A percentile compares a stretch with the other conserved stretches of the same genome.
phyloP scores from a whole-genome alignment of 2,888 invertebrate species.

The Agrilus biguttatus region DNA sequence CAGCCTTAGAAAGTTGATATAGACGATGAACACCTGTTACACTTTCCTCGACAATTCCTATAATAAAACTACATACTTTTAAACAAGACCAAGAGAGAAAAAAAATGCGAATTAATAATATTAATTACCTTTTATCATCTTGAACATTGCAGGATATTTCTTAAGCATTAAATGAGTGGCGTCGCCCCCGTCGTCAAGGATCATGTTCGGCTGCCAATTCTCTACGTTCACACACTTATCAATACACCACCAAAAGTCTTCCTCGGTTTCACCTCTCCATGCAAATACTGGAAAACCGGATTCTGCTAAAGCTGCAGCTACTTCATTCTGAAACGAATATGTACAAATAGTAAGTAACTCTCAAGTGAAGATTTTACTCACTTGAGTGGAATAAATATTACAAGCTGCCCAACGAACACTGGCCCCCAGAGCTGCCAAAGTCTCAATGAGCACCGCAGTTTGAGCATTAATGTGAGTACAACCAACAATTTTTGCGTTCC shows the following conservation, averaged over 20 bases:
- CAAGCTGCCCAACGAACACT: constrained; percentile 94
- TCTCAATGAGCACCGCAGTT: constrained; percentile 89
- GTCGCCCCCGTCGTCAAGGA: constrained; percentile 93
- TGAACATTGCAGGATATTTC: constrained; percentile 87
- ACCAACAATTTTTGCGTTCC: constrained; percentile 87
- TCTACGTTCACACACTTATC: constrained; percentile 86
- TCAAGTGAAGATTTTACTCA: constrained; percentile 17
- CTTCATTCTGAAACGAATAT: constrained; percentile 62
- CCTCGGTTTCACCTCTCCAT: constrained; percentile 95
- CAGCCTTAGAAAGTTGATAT: constrained; percentile 89
- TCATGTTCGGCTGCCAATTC: constrained; percentile 96
- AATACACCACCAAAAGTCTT: constrained; percentile 99
- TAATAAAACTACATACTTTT: constrained; percentile 7
- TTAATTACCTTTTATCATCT: constrained; percentile 64
- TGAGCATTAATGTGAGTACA: constrained; percentile 98
- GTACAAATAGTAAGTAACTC: not conserved
- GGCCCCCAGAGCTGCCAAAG: constrained; percentile 75
- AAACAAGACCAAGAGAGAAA: constrained; percentile 1
- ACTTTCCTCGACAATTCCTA: constrained; percentile 93
- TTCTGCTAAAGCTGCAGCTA: constrained; percentile 89
- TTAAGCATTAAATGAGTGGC: constrained; percentile 93
- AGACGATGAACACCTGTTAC: constrained; percentile 96
- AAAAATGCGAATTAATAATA: constrained; percentile 1
- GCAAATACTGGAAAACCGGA: constrained; percentile 83
- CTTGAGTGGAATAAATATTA: constrained; percentile 94